These are phyloP conservation scores for Rhodinocichla rosea DNA, from an alignment of 2,113 vertebrate species.

Conservation along the genomic window DNA sequence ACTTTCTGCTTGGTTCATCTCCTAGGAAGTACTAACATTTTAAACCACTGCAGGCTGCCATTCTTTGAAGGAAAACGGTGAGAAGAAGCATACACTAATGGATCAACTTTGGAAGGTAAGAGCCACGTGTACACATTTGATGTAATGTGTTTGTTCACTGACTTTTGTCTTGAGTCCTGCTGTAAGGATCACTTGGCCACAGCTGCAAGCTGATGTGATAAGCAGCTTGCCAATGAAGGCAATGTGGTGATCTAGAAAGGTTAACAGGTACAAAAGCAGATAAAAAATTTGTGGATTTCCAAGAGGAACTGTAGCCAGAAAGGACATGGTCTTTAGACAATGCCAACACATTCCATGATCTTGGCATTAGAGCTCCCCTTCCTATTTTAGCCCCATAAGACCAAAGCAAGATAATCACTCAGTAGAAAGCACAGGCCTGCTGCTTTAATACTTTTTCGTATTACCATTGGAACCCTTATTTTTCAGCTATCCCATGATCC, in stretches of 20 bases:
- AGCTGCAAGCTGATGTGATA: neutral
- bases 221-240: neutral
- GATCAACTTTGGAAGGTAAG: neutral
- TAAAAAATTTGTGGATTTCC: neutral
- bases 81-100: neutral
- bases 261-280: neutral
- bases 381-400: neutral
- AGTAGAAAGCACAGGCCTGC: neutral
- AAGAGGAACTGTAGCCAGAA: neutral
- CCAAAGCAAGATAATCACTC: neutral
- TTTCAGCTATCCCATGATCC: neutral
- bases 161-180: neutral
- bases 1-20: neutral
- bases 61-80: neutral
- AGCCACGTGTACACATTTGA: neutral
- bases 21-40: neutral
- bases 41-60: neutral
- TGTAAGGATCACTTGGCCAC: neutral
- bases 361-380: neutral
- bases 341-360: neutral
- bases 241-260: neutral
- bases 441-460: neutral
- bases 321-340: neutral
- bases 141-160: neutral
- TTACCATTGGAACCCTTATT: neutral